Evolutionary conservation across 2,797 vertebrate species (phyloP), one percentile per base, ranked within the genome.

Genomic region (Triplophysa bombifrons): DNA sequence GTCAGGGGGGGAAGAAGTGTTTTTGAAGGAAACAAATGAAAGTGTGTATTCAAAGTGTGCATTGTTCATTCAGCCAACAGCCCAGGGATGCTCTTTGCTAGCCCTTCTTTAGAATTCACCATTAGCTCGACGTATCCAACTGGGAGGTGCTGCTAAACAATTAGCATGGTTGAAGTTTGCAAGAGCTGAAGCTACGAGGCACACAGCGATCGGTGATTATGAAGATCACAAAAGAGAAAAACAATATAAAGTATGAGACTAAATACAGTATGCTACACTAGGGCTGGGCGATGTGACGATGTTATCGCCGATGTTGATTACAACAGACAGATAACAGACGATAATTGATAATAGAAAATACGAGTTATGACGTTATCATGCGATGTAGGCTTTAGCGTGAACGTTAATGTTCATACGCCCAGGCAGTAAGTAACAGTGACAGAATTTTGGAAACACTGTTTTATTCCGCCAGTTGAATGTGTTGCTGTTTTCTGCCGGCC

Each of bases 121-220:
- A 55, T 46, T 61, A 73, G 67, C 61, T 71, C 46, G 34, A 65
- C 14, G 22, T 20, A 51, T 71, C 67, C 84, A 78, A 71, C 67
- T 71, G 84, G 73, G 69, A 83, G 50, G 41, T 41, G 74, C 41
- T 56, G 77, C 71, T 78, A 69, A 82, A 76, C 66, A 75, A 81
- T 82, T 82, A 81, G 63, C 56, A 74, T 78, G 72, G 76, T 74
- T 80, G 63, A 38, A 30, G 34, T 53, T 73, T 70, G 71, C 20
- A 60, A 68, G 27, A 73, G 38, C 72, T 75, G 46, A 51, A 56
- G 27, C 78, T 74, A 65, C 64, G 74, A 38, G 50, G 38, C 46
- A 69, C 67, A 69, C 48, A 70, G 53, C 38, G 72, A 75, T 66
- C 67, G 13, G 60, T 41, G 53, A 75, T 81, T 81, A 81, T 76